Evolutionary conservation across 2,888 invertebrate genomes (phyloP).

Genomic region (Abscondita cerata): DNA sequence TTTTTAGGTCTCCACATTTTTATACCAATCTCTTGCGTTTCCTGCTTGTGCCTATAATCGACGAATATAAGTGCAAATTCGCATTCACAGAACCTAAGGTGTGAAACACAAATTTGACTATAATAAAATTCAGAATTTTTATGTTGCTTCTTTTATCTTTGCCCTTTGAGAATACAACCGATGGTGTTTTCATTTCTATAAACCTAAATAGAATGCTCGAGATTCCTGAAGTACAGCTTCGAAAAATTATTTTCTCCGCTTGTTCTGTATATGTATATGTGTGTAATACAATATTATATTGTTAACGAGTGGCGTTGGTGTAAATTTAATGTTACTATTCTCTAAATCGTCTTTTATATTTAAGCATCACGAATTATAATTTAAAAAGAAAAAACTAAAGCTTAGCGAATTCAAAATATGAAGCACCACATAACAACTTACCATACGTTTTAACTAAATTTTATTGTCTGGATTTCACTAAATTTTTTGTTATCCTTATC

Average conservation of each 20-base stretch:
- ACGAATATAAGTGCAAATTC: not conserved
- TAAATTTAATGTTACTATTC: no score
- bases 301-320: not conserved
- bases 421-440: not conserved
- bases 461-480: not conserved
- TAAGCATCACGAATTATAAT: no score
- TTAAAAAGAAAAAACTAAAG: no score
- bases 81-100: not conserved
- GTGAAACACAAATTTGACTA: not conserved
- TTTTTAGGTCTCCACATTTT: not conserved
- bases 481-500: not conserved
- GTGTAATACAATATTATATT: not conserved
- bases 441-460: conserved; percentile 3
- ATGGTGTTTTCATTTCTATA: no score
- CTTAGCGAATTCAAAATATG: no score
- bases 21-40: not conserved
- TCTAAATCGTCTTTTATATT: no score
- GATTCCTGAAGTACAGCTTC: no score
- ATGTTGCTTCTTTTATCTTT: no score
- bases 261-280: no score
- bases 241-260: no score
- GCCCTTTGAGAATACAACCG: no score
- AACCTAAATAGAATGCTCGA: no score
- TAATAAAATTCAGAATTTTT: not conserved
- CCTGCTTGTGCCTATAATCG: not conserved